Conservation (phyloP, 2,113 vertebrate species). For the Tenrec ecaudatus region DNA sequence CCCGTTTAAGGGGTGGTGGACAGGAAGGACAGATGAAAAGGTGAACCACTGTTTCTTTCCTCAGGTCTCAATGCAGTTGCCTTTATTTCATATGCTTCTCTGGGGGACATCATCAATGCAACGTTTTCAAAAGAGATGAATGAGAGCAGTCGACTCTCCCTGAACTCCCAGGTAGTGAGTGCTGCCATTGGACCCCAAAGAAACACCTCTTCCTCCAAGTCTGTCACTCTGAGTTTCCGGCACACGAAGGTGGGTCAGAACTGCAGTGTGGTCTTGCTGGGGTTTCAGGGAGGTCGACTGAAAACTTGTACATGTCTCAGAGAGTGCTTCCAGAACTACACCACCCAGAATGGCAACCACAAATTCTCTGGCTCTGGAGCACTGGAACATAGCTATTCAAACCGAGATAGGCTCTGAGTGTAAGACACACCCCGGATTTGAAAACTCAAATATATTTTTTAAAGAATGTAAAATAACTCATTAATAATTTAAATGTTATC, state of each 20-base stretch:
- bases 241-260: conserved; percentile 49
- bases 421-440: not conserved
- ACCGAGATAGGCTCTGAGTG: not conserved
- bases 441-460: not conserved
- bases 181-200: conserved; percentile 30
- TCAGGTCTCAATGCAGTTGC: conserved; percentile 58
- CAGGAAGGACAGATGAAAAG: not conserved
- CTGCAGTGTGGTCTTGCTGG: not conserved
- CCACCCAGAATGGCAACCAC: not conserved
- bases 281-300: not conserved
- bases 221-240: conserved; percentile 46
- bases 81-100: conserved; percentile 62
- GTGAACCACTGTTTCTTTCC: not conserved
- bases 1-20: not conserved
- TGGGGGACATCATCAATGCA: conserved; percentile 66
- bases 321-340: accelerated
- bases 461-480: not conserved
- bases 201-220: not conserved
- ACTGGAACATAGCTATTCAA: not conserved
- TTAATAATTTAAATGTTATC: not conserved
- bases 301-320: not conserved
- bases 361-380: not conserved
- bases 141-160: not conserved
- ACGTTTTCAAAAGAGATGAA: conserved; percentile 11
- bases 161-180: conserved; percentile 65